These are phyloP conservation scores for Pelagia noctiluca DNA, from an alignment of 30 jellyfish, hydroid and myxozoan species.

Conservation along the genomic window DNA sequence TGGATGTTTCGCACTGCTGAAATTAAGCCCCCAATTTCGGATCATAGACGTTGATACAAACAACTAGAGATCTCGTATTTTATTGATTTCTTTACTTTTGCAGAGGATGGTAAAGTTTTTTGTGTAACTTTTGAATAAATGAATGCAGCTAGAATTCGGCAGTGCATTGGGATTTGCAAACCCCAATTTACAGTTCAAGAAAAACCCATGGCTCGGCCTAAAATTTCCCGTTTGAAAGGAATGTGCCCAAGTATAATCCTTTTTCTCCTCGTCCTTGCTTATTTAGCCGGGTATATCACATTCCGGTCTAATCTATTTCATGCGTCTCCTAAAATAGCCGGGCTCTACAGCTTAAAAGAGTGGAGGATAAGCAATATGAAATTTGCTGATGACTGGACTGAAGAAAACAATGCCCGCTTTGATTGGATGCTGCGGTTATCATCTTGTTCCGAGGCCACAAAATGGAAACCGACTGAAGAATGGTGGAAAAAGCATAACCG, in stretches of 20 bases:
- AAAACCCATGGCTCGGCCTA: constrained; percentile 40
- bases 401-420: constrained; percentile 71
- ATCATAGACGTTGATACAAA: too few species aligned
- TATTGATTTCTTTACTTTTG: too few species aligned
- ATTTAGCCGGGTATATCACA: constrained; percentile 63
- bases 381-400: constrained; percentile 49
- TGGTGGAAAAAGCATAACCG: constrained; percentile 86
- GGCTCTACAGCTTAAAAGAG: constrained; percentile 6
- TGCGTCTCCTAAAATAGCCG: constrained; percentile 56
- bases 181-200: neutral
- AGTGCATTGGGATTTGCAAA: neutral
- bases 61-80: too few species aligned
- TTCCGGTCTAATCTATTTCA: constrained; percentile 51
- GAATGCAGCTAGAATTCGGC: neutral
- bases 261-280: constrained; percentile 55
- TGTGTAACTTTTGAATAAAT: too few species aligned
- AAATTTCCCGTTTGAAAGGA: constrained; percentile 46
- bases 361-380: constrained; percentile 20
- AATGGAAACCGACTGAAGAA: constrained; percentile 74
- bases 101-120: too few species aligned
- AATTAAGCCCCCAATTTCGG: too few species aligned
- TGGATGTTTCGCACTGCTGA: too few species aligned
- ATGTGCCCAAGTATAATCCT: constrained; percentile 47
- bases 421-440: constrained; percentile 48
- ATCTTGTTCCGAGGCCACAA: constrained; percentile 47